These are phyloP conservation scores for Sisor rabdophorus DNA, from an alignment of 2,113 vertebrate species.

Conservation along the genomic window DNA sequence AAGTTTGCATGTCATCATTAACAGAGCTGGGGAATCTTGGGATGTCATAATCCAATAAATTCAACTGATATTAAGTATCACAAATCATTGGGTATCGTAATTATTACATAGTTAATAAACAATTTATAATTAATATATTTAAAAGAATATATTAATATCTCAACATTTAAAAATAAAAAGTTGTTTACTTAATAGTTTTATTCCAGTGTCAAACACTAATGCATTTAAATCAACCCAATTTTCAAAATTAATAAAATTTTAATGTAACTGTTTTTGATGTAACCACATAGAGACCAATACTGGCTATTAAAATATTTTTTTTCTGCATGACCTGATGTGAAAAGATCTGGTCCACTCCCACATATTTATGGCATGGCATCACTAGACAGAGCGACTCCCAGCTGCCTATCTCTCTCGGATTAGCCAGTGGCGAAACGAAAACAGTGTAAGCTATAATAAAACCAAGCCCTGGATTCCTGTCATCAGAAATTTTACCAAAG, in stretches of 20 bases:
- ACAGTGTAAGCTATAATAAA: conserved; percentile 36
- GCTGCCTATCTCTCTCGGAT: conserved; percentile 28
- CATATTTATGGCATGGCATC: conserved; percentile 47
- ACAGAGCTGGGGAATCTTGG: neutral
- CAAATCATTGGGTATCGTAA: neutral
- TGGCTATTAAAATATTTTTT: conserved; percentile 16
- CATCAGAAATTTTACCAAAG: conserved; percentile 42
- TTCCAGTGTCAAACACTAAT: neutral
- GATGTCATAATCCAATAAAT: neutral
- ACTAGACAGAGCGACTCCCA: conserved; percentile 43
- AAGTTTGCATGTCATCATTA: no score
- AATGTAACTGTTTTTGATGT: no score
- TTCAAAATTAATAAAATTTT: neutral
- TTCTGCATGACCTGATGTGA: conserved; percentile 40
- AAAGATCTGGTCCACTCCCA: conserved; percentile 30
- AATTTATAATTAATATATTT: neutral
- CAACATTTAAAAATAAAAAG: neutral
- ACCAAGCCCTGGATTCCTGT: conserved; percentile 36
- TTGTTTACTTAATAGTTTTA: neutral
- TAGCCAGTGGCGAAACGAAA: conserved; percentile 39
- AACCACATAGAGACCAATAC: neutral
- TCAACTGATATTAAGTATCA: neutral
- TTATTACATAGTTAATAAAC: no score
- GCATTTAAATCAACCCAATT: neutral
- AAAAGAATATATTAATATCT: no score